Evolutionary conservation across 2,888 invertebrate genomes (phyloP).

Genomic region (Blastobasis lacticolella): DNA sequence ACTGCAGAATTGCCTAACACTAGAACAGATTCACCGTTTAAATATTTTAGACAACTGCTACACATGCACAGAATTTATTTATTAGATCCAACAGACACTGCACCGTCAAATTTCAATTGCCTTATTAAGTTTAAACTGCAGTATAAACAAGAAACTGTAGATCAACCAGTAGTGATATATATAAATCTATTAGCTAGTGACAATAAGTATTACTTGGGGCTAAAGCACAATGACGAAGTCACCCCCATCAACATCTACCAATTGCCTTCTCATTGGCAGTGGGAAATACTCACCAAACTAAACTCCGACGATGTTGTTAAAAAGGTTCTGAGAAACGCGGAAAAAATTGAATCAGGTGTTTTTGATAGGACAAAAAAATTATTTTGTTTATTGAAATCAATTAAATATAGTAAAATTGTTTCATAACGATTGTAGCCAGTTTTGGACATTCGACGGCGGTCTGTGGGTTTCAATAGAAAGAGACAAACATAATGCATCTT

Average conservation of each 20-base stretch:
- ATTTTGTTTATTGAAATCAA: constrained; percentile 38
- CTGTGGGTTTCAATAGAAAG: too few species aligned
- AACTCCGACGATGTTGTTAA: constrained; percentile 35
- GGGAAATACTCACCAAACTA: constrained; percentile 55
- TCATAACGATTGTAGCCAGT: not conserved
- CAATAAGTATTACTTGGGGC: constrained; percentile 41
- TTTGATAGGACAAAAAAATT: constrained; percentile 32
- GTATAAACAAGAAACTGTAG: constrained; percentile 36
- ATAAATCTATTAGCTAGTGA: constrained; percentile 32
- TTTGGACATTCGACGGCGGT: too few species aligned
- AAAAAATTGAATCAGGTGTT: constrained; percentile 26
- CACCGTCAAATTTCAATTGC: constrained; percentile 25
- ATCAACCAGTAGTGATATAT: constrained; percentile 33
- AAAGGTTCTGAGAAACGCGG: constrained; percentile 37
- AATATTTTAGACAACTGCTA: constrained; percentile 43
- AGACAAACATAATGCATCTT: too few species aligned
- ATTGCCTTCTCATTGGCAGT: constrained; percentile 56
- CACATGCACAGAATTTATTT: constrained; percentile 38
- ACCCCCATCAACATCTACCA: constrained; percentile 32
- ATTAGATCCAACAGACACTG: constrained; percentile 22
- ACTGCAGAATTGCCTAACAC: constrained; percentile 49
- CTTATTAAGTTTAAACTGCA: constrained; percentile 51
- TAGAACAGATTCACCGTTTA: constrained; percentile 44
- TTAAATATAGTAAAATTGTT: constrained; percentile 15
- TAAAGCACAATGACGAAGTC: constrained; percentile 31